Conservation (phyloP, 2,797 vertebrate species). For the Tenualosa ilisha region DNA sequence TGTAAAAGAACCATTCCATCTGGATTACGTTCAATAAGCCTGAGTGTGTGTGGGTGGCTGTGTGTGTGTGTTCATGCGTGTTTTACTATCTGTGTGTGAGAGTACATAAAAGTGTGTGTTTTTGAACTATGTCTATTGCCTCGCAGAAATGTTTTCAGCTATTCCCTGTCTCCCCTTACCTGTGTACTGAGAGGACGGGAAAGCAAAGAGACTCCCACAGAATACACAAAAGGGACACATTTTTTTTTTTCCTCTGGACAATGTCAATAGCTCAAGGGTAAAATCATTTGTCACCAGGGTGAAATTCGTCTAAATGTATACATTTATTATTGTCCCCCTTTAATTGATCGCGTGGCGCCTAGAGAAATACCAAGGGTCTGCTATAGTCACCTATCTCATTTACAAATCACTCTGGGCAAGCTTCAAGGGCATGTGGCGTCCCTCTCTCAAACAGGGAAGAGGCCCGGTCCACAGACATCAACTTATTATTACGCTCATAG, state of each 20-base stretch:
- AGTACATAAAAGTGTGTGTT: constrained; percentile 26
- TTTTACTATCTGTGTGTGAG: constrained; percentile 21
- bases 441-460: constrained; percentile 53
- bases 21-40: constrained; percentile 70
- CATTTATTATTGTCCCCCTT: constrained; percentile 82
- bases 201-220: constrained; percentile 73
- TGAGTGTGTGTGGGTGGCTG: constrained; percentile 37
- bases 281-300: constrained; percentile 78
- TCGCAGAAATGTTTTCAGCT: constrained; percentile 52
- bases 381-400: constrained; percentile 75
- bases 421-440: constrained; percentile 72
- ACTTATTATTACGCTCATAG: neutral
- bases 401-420: constrained; percentile 73
- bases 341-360: constrained; percentile 76
- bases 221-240: constrained; percentile 75
- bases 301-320: constrained; percentile 80
- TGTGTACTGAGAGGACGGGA: constrained; percentile 60
- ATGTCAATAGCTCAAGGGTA: constrained; percentile 83
- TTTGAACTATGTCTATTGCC: neutral
- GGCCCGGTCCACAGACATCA: neutral
- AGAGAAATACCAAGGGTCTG: constrained; percentile 79
- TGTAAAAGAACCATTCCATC: constrained; percentile 87
- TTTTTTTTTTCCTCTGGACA: constrained; percentile 65
- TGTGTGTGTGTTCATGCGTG: constrained; percentile 30
- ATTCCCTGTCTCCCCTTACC: constrained; percentile 68